Evolutionary conservation across 1,140 invertebrate genomes (phyloP).

Genomic region (Conopomorpha cramerella): DNA sequence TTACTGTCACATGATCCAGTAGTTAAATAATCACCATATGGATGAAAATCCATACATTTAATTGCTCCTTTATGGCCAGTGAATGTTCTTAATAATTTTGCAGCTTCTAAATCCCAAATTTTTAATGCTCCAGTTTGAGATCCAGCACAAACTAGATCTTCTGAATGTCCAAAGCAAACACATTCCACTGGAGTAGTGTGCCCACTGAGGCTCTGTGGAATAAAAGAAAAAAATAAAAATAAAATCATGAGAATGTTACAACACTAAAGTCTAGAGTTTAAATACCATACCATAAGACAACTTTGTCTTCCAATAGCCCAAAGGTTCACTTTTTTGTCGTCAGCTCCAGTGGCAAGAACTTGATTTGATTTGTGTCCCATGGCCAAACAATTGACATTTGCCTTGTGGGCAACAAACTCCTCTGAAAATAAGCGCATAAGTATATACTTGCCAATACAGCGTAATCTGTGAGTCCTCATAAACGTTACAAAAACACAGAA

Average conservation of each 20-base stretch:
- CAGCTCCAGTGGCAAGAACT: conserved; percentile 94
- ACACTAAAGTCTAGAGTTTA: background rate
- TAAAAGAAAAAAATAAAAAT: too few species aligned
- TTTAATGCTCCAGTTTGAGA: conserved; percentile 92
- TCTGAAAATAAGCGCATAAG: conserved; percentile 61
- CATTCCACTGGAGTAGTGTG: conserved; percentile 93
- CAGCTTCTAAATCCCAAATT: conserved; percentile 95
- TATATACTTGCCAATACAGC: background rate
- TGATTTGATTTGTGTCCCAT: conserved; percentile 81
- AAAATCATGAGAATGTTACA: background rate
- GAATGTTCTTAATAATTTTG: conserved; percentile 87
- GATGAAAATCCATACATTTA: conserved; percentile 93
- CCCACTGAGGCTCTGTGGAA: conserved; percentile 89
- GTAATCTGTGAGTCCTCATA: background rate
- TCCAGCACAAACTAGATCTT: conserved; percentile 94
- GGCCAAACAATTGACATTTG: conserved; percentile 88
- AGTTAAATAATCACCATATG: conserved; percentile 91
- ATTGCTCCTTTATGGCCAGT: conserved; percentile 92
- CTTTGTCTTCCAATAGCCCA: conserved; percentile 96
- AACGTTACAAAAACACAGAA: background rate
- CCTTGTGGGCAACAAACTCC: conserved; percentile 87
- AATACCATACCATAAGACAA: conserved; percentile 86
- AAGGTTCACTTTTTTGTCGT: conserved; percentile 96
- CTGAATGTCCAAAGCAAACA: conserved; percentile 91
- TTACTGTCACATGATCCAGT: conserved; percentile 91